phyloP scores from a whole-genome alignment of 2,113 vertebrate genomes.

The Aix galericulata region DNA sequence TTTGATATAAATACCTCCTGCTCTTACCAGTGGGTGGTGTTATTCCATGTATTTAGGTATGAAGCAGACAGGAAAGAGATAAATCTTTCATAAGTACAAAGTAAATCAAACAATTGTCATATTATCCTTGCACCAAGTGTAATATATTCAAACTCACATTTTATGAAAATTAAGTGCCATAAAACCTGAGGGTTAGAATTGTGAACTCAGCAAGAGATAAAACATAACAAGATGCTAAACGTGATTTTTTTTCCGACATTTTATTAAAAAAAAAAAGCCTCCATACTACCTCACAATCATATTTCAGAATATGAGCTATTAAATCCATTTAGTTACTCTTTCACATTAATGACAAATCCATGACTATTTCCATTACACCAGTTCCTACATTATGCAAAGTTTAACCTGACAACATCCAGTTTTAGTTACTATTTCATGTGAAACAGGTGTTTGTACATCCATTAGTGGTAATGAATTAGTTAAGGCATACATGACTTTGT shows the following conservation, averaged over 20 bases:
- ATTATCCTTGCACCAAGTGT: conserved; percentile 74
- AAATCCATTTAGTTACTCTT: conserved; percentile 13
- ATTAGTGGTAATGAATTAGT: conserved; percentile 12
- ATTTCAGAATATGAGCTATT: not conserved
- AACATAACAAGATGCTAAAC: conserved; percentile 59
- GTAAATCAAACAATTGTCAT: conserved; percentile 76
- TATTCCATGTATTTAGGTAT: conserved; percentile 87
- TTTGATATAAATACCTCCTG: conserved; percentile 95
- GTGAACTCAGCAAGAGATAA: conserved; percentile 46
- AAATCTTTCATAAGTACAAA: conserved; percentile 89
- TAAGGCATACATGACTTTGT: not conserved
- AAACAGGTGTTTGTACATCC: conserved; percentile 29
- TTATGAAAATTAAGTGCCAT: conserved; percentile 66
- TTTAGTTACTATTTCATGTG: conserved; percentile 17
- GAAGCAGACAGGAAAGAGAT: conserved; percentile 93
- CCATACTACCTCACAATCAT: conserved; percentile 46
- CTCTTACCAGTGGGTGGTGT: conserved; percentile 92
- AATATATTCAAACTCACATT: conserved; percentile 60
- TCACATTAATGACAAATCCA: conserved; percentile 35
- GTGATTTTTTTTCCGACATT: conserved; percentile 50
- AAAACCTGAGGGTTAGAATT: conserved; percentile 46
- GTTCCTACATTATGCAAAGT: not conserved
- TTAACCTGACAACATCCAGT: conserved; percentile 24
- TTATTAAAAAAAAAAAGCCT: conserved; percentile 37
- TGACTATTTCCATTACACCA: conserved; percentile 5